A percentile compares a stretch with the other conserved stretches of the same genome.
phyloP scores from a whole-genome alignment of 2,113 vertebrate species.

The Kobus ellipsiprymnus region DNA sequence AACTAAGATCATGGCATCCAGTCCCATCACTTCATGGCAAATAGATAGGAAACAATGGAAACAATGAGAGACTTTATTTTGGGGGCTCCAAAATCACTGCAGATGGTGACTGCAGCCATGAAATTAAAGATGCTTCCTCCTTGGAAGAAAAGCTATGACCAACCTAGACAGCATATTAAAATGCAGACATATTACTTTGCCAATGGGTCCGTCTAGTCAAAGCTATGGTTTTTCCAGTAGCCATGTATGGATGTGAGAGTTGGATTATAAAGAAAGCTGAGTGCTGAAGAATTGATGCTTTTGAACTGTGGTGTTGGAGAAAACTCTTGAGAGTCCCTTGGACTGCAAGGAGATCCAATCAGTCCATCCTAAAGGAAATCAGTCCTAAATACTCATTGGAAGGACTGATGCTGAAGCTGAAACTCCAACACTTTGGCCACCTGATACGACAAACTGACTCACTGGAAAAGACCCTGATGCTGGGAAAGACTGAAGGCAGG shows the following conservation, averaged over 20 bases:
- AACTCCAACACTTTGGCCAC: background rate
- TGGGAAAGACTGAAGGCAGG: background rate
- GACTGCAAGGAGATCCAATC: background rate
- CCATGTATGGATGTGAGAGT: background rate
- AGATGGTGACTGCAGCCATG: background rate
- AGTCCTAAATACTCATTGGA: background rate
- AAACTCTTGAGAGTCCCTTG: background rate
- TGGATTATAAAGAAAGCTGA: background rate
- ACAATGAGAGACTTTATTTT: background rate
- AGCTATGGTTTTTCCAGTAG: background rate
- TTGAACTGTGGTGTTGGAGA: background rate
- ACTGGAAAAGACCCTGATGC: background rate
- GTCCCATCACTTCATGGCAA: background rate
- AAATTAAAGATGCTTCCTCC: background rate
- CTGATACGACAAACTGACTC: background rate
- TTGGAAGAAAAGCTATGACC: background rate
- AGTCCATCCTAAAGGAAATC: background rate
- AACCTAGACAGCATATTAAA: background rate
- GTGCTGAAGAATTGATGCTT: background rate
- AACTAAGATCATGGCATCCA: background rate
- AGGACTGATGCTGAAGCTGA: background rate
- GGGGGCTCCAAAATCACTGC: background rate
- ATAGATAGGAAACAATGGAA: background rate
- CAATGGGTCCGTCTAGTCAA: background rate
- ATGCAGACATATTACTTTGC: background rate